Percentiles rank a stretch among this genome's conserved stretches.
Evolutionary conservation across 2,888 invertebrate genomes (phyloP).

Genomic region (Steinernema scapterisci): DNA sequence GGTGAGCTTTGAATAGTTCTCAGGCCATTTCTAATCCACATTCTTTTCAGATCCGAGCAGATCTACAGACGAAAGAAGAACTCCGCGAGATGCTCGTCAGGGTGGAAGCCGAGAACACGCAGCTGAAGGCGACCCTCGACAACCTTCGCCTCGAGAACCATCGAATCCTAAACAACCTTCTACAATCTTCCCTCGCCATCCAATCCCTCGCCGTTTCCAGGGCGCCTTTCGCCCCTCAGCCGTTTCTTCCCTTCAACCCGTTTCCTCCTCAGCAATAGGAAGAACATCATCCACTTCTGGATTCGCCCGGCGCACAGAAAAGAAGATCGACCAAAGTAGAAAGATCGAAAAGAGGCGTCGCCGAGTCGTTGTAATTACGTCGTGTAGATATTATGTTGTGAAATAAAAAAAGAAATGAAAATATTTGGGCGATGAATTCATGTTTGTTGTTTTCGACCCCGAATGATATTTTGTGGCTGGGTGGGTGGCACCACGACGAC

Average conservation of each 20-base stretch:
- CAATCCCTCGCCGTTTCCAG: neutral
- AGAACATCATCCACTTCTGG: no score
- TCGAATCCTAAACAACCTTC: neutral
- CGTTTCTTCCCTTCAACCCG: neutral
- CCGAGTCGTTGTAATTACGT: no score
- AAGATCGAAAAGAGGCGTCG: no score
- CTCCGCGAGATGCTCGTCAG: neutral
- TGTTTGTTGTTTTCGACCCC: no score
- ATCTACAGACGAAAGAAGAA: constrained; percentile 16
- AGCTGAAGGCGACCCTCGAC: neutral
- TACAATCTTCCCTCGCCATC: neutral
- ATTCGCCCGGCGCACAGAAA: no score
- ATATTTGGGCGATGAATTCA: no score
- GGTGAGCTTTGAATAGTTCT: neutral
- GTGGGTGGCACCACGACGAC: no score
- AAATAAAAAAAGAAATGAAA: no score
- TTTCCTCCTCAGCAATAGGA: neutral
- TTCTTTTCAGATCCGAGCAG: constrained; percentile 13
- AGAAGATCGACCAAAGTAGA: no score
- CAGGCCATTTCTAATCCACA: no score
- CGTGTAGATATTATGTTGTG: no score
- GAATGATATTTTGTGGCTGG: no score
- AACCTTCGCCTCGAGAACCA: neutral
- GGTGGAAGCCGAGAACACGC: constrained; percentile 1
- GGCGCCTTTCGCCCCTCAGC: neutral